phyloP scores from a whole-genome alignment of 1,140 invertebrate species.

The Ips nitidus region DNA sequence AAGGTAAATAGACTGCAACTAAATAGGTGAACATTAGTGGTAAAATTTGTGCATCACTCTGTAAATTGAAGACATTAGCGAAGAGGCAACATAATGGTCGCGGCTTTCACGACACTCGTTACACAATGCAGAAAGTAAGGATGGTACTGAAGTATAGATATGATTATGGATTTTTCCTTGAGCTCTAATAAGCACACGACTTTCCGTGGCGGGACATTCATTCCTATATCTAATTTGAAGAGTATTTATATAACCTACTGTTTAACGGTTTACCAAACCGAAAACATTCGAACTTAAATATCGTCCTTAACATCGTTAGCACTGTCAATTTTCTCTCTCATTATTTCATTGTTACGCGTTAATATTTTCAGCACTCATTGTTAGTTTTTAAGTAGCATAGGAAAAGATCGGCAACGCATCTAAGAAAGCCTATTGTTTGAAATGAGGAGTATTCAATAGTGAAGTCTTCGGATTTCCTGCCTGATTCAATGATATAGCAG shows the following conservation, averaged over 20 bases:
- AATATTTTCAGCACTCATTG: conserved; percentile 10
- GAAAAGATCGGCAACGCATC: neutral
- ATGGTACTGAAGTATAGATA: conserved; percentile 15
- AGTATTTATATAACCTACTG: conserved; percentile 10
- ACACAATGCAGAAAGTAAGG: conserved; percentile 26
- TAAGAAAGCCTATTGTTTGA: conserved; percentile 22
- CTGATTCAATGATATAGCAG: conserved; percentile 26
- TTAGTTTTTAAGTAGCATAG: conserved; percentile 11
- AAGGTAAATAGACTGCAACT: too few relatives aligned
- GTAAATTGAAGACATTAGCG: too few relatives aligned
- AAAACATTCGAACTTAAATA: neutral
- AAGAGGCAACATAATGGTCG: neutral
- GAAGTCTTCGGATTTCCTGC: conserved; percentile 28
- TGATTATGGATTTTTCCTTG: conserved; percentile 23
- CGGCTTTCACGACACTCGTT: conserved; percentile 19
- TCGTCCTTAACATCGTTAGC: conserved; percentile 13
- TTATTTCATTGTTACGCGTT: conserved; percentile 14
- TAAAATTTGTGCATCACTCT: too few relatives aligned
- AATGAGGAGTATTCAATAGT: conserved; percentile 18
- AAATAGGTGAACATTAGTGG: too few relatives aligned
- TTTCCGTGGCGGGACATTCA: conserved; percentile 13
- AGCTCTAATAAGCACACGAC: conserved; percentile 30
- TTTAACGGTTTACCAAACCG: conserved; percentile 4
- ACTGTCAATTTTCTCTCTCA: conserved; percentile 9
- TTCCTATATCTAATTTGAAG: conserved; percentile 22